These are phyloP conservation scores for Halisarca cf. caerulea DNA, from an alignment of 37 sponge, comb jelly and placozoan genomes.

Conservation along the genomic window DNA sequence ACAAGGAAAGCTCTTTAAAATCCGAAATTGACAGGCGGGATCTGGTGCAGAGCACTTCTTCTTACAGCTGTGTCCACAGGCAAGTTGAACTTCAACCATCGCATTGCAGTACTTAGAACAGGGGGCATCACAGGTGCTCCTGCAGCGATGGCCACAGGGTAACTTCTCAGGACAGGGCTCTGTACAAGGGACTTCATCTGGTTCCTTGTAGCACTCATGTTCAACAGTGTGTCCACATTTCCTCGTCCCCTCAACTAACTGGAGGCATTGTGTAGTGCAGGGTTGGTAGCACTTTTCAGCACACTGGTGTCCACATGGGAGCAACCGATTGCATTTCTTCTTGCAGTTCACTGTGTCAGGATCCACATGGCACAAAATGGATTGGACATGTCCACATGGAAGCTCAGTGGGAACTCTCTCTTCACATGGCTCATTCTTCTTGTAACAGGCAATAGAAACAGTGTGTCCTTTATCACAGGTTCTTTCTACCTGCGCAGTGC, in stretches of 20 bases:
- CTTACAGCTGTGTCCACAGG: constrained; percentile 59
- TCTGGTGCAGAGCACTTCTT: neutral
- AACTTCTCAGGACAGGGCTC: constrained; percentile 30
- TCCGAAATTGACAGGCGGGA: neutral
- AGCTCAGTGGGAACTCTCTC: constrained; percentile 10
- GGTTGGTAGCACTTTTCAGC: neutral
- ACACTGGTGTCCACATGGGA: constrained; percentile 53
- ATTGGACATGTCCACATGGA: constrained; percentile 50
- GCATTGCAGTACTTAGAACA: constrained; percentile 33
- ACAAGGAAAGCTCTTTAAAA: neutral
- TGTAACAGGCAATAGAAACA: constrained; percentile 2
- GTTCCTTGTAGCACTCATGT: neutral
- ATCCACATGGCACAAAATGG: constrained; percentile 32
- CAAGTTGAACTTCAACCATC: constrained; percentile 21
- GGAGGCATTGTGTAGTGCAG: neutral
- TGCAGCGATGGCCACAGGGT: constrained; percentile 54
- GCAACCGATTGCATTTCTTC: constrained; percentile 43
- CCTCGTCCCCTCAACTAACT: neutral
- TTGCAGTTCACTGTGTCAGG: constrained; percentile 45
- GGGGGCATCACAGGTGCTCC: constrained; percentile 43
- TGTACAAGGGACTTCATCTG: neutral
- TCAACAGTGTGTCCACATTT: constrained; percentile 14
- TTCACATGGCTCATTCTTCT: constrained; percentile 16
- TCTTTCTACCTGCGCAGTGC: neutral
- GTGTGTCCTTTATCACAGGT: constrained; percentile 28